These are phyloP conservation scores for Sebastes nivosus DNA, from an alignment of 2,797 vertebrate genomes.

Conservation along the genomic window DNA sequence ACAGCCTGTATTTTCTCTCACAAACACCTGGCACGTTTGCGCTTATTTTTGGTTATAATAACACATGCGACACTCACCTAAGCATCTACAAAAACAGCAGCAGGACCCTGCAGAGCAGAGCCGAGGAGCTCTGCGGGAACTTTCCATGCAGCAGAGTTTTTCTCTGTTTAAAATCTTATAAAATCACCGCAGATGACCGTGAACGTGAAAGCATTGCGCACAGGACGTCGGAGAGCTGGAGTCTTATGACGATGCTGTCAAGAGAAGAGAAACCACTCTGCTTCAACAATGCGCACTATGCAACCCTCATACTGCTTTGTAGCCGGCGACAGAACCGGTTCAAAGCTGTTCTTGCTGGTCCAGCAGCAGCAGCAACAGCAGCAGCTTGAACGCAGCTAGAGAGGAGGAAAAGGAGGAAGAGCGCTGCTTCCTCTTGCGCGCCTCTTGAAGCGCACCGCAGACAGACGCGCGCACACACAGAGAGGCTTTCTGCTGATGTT, in stretches of 20 bases:
- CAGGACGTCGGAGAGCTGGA: not conserved
- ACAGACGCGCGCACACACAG: too few species aligned
- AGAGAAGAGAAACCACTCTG: not conserved
- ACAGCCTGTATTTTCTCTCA: not conserved
- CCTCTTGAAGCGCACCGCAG: conserved; percentile 20
- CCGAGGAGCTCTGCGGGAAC: conserved; percentile 41
- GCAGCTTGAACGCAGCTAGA: conserved; percentile 29
- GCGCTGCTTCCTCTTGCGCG: conserved; percentile 55
- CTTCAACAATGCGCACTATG: conserved; percentile 45
- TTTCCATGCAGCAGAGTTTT: conserved; percentile 57
- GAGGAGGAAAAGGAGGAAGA: conserved; percentile 5
- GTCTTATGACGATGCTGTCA: not conserved
- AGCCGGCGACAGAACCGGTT: conserved; percentile 76
- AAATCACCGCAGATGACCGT: not conserved
- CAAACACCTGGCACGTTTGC: not conserved
- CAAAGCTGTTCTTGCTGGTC: conserved; percentile 81
- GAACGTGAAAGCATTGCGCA: not conserved
- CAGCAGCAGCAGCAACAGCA: conserved; percentile 24
- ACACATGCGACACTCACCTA: conserved; percentile 70
- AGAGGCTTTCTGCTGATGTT: not conserved
- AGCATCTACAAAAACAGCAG: conserved; percentile 56
- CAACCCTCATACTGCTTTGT: conserved; percentile 63
- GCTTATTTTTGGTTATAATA: not conserved
- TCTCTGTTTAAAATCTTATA: not conserved
- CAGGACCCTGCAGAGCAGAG: conserved; percentile 56